Evolutionary conservation across 1,140 invertebrate species (phyloP).

Genomic region (Adelges cooleyi): DNA sequence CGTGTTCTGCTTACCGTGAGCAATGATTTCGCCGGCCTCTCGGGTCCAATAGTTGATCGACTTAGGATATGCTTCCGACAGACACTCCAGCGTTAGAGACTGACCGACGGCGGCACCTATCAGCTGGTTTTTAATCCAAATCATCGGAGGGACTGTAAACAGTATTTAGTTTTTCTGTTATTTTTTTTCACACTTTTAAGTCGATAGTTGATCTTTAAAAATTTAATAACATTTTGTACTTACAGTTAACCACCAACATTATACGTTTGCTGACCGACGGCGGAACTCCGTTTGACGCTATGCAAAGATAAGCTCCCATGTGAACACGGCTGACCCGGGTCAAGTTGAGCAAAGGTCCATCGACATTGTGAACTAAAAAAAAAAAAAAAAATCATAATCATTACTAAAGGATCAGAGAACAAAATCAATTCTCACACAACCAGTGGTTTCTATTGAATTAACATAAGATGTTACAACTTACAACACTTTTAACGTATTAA

Average conservation of each 20-base stretch:
- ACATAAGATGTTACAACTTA: not conserved
- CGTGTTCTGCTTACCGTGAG: slow-evolving; percentile 47
- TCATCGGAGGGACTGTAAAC: slow-evolving; percentile 56
- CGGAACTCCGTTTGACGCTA: slow-evolving; percentile 74
- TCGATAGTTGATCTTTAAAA: not conserved
- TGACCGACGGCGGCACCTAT: slow-evolving; percentile 63
- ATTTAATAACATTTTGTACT: slow-evolving; percentile 31
- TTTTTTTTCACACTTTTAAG: not conserved
- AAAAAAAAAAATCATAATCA: slow-evolving; percentile 14
- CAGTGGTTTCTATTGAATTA: not conserved
- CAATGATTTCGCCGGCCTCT: slow-evolving; percentile 63
- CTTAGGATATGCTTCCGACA: slow-evolving; percentile 74
- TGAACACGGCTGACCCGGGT: slow-evolving; percentile 69
- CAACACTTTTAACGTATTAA: not conserved
- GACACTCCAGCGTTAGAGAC: slow-evolving; percentile 63
- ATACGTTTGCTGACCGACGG: slow-evolving; percentile 69
- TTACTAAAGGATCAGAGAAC: not conserved
- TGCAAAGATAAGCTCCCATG: slow-evolving; percentile 77
- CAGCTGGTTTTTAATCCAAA: slow-evolving; percentile 66
- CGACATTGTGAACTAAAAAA: slow-evolving; percentile 47
- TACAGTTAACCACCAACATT: slow-evolving; percentile 36
- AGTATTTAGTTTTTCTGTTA: not conserved
- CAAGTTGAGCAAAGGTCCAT: slow-evolving; percentile 59
- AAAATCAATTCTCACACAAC: slow-evolving; percentile 29
- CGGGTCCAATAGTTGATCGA: slow-evolving; percentile 76